Conservation (phyloP, 2,113 vertebrate genomes). For the Microcebus lehilahytsara region DNA sequence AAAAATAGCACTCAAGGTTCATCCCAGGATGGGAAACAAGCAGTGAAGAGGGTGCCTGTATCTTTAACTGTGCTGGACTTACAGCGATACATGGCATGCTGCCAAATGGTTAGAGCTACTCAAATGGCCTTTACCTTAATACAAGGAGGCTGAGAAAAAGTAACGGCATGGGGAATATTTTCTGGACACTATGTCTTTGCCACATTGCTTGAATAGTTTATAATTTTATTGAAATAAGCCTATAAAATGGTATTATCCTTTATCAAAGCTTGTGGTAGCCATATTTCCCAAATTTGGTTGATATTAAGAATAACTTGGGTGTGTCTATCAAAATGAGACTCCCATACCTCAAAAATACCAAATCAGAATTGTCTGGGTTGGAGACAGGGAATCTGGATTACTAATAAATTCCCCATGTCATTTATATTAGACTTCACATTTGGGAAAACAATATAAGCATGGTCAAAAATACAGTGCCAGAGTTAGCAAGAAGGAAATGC, state of each 20-base stretch:
- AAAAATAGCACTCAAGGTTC: background rate
- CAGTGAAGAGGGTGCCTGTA: rapidly evolving
- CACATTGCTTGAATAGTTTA: background rate
- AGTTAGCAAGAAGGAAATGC: background rate
- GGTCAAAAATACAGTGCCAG: background rate
- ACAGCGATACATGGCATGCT: rapidly evolving
- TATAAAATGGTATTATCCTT: background rate
- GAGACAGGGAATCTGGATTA: background rate
- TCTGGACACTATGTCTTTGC: background rate
- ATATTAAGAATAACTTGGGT: background rate
- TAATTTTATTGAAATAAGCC: background rate
- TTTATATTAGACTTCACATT: background rate
- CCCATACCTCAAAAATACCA: background rate
- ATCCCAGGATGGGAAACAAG: background rate
- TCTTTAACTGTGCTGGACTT: background rate
- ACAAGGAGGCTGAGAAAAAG: too few species aligned
- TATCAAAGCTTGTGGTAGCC: background rate
- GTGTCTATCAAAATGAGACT: background rate
- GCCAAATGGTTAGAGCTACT: rapidly evolving
- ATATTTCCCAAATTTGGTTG: background rate
- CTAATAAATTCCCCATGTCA: background rate
- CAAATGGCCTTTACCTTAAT: background rate
- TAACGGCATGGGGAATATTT: rapidly evolving
- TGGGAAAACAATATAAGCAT: background rate
- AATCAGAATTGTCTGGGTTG: background rate